Conservation (phyloP, 2,113 vertebrate genomes). For the Tylochromis polylepis region DNA sequence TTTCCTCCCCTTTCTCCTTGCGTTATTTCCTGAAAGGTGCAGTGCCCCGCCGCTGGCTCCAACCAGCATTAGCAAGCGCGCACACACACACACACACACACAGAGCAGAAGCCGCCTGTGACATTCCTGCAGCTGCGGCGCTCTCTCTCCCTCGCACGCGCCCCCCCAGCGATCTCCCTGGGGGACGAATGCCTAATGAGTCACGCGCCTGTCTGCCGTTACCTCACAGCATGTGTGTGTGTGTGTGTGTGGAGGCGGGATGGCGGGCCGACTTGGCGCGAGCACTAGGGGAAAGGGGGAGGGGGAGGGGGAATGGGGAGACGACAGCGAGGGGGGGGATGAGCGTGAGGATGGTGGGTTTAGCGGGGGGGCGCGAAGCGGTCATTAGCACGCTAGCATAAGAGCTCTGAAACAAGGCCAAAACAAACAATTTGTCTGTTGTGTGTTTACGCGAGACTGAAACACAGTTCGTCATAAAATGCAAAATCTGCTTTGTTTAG, state of each 20-base stretch:
- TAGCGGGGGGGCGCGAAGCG: not conserved
- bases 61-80: conserved; percentile 42
- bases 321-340: conserved; percentile 10
- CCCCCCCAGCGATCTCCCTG: conserved; percentile 74
- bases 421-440: conserved; percentile 46
- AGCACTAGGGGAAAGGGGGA: conserved; percentile 2
- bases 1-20: conserved; percentile 30
- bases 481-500: not conserved
- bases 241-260: conserved; percentile 44
- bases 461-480: conserved; percentile 1
- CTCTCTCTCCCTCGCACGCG: conserved; percentile 67
- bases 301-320: conserved; percentile 35
- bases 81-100: not conserved
- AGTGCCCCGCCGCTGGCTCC: conserved; percentile 62
- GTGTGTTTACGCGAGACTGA: conserved; percentile 5
- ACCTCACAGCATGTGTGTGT: conserved; percentile 68
- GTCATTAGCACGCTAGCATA: conserved; percentile 59
- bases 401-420: conserved; percentile 55
- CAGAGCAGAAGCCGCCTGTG: conserved; percentile 71
- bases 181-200: conserved; percentile 82
- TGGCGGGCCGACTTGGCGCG: conserved; percentile 34
- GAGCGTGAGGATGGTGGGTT: not conserved
- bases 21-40: conserved; percentile 74
- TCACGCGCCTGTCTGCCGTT: conserved; percentile 82
- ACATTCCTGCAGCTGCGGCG: conserved; percentile 80